phyloP scores from a whole-genome alignment of 1,140 invertebrate species.

The Drosophila ercepeae region DNA sequence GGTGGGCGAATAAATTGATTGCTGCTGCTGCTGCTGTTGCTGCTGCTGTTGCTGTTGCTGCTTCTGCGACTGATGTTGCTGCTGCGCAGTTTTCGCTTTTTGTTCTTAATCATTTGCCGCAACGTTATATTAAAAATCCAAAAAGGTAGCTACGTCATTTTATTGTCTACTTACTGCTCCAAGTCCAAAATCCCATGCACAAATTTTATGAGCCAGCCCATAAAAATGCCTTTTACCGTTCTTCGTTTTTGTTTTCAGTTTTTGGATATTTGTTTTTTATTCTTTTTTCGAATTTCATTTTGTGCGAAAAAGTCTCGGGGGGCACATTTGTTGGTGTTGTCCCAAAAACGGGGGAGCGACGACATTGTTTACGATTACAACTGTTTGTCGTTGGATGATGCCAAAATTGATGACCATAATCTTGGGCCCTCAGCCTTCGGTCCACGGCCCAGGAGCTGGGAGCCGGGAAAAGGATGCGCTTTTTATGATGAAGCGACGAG shows the following conservation, averaged over 20 bases:
- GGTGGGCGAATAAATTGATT: slow-evolving; percentile 73
- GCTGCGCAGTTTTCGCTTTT: slow-evolving; percentile 34
- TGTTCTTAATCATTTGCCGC: slow-evolving; percentile 73
- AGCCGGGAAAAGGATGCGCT: slow-evolving; percentile 71
- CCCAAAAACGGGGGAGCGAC: slow-evolving; percentile 22
- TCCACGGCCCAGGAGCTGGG: slow-evolving; percentile 1
- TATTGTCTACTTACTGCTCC: slow-evolving; percentile 77
- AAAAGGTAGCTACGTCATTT: slow-evolving; percentile 67
- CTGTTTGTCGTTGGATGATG: slow-evolving; percentile 71
- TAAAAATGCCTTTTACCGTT: slow-evolving; percentile 79
- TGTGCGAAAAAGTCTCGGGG: slow-evolving; percentile 61
- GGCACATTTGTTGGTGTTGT: slow-evolving; percentile 73
- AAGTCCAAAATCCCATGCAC: slow-evolving; percentile 71
- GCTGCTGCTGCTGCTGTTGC: slow-evolving; percentile 48
- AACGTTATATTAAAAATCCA: slow-evolving; percentile 75
- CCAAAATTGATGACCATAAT: slow-evolving; percentile 83
- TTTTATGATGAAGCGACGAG: slow-evolving; percentile 77
- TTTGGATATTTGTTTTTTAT: slow-evolving; percentile 5
- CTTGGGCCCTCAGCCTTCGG: slow-evolving; percentile 43
- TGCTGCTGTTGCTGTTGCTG: slow-evolving; percentile 14
- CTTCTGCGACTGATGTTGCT: slow-evolving; percentile 33
- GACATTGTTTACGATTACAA: slow-evolving; percentile 77
- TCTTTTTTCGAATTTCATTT: slow-evolving; percentile 21
- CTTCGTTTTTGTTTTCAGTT: slow-evolving; percentile 29
- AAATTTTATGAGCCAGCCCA: slow-evolving; percentile 79